Base-by-base conservation (phyloP, 2,888 invertebrate species). In the Proisotoma minuta region DNA sequence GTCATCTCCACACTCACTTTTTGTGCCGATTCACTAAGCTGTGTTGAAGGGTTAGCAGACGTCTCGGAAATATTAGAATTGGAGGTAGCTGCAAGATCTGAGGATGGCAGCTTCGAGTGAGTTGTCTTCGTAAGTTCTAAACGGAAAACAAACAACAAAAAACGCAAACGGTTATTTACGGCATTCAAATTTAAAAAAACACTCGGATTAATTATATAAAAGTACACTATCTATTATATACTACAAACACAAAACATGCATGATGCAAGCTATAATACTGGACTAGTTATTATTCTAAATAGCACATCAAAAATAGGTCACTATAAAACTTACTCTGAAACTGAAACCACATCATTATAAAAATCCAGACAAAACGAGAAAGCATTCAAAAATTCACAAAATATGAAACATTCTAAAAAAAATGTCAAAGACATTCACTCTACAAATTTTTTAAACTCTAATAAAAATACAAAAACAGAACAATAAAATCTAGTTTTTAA, bases 51-150 rank as follows among this genome's bases (percentile, higher is more conserved):
- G 40, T 63, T 51, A 34, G n/a, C 50, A 26, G n/a, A 51, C 20
- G 28, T 27, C 24, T 57, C 62, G 63, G 64, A 63, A 56, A 56
- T 56, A 63, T 71, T 70, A 73, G 61, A 70, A 68, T 66, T 71
- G 71, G 66, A 71, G 68, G 70, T 63, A 71, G 68, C 71, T 71
- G 65, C 69, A 70, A 65, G 69, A 70, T 61, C 69, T 65, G 69
- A 73, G 64, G 66, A 73, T 71, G 66, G 71, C 69, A 62, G 65
- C 70, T 73, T 73, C 73, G 64, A 73, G 73, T 66, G 71, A 71
- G 63, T 62, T 69, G 60, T 73, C 71, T 51, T 65, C 67, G 63
- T 66, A 66, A 65, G 62, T 63, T 70, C 72, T 71, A 61, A 26
- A 69, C 24, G 29, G 47, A 40, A 49, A 26, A 28, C 10, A 43